These are phyloP conservation scores for Ischnura elegans DNA, from an alignment of 2,888 invertebrate genomes.

Conservation along the genomic window DNA sequence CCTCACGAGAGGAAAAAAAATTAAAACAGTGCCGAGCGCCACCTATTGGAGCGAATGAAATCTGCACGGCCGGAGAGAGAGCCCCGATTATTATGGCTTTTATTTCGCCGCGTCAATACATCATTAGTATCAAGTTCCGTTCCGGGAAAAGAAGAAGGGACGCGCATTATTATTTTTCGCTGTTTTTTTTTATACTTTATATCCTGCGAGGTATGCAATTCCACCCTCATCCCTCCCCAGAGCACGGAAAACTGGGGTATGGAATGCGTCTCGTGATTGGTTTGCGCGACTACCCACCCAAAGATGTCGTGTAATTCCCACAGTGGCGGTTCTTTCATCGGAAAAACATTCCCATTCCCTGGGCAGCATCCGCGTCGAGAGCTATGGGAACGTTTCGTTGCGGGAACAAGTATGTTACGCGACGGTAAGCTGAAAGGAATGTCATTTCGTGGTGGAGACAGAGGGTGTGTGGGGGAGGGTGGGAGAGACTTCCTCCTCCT, in stretches of 20 bases:
- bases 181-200: too few relatives aligned
- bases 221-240: neutral
- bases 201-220: neutral
- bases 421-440: neutral
- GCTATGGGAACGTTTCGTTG: neutral
- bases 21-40: too few relatives aligned
- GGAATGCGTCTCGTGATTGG: neutral
- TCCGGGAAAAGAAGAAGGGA: too few relatives aligned
- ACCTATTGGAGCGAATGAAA: neutral
- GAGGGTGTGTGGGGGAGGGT: neutral
- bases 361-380: neutral
- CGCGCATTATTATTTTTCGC: too few relatives aligned
- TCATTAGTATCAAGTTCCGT: neutral
- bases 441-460: neutral
- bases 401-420: neutral
- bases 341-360: neutral
- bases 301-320: neutral
- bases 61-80: neutral
- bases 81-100: neutral
- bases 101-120: neutral
- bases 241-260: neutral
- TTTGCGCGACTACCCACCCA: neutral
- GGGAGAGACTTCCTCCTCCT: neutral
- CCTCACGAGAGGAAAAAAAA: too few relatives aligned
- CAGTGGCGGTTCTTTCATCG: neutral